Base-by-base conservation (phyloP, 2,113 vertebrate species). In the Syngnathus scovelli region DNA sequence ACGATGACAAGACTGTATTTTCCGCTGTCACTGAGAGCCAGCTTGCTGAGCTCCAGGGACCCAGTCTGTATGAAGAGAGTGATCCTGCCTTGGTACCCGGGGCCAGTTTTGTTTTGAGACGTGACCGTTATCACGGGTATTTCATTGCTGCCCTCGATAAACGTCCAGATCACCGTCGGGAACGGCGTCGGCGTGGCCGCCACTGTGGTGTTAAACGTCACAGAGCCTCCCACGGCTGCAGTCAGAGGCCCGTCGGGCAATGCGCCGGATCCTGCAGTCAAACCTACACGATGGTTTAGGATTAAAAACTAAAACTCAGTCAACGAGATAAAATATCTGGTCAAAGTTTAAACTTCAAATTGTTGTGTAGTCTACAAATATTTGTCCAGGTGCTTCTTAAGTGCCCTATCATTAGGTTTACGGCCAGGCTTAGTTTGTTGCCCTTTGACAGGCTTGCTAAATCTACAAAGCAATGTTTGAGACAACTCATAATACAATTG, bases 31-130 rank as follows among this genome's bases (percentile, higher is more conserved):
- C 0, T 11, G 2, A 59, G 10, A 66, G 55, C 0, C 66, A 88
- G 70, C 51, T 60, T 61, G 19, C 68, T 65, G 76, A 88, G 83
- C 75, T 79, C 71, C 73, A 88, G 75, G 77, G 84, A 83, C 44
- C 58, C 79, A 68, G 69, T 81, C 61, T 4, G 64, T 0, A 0
- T 7, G 61, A 77, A 51, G 4, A 82, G 2, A 4, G 6, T 67
- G 56, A 75, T 23, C 78, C 67, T 77, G 74, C 0, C 51, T 56
- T 58, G 4, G 70, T 68, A 77, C 10, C 0, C 76, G 37, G 41
- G 44, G 7, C 0, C 0, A 56, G 1, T 64, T 0, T 0, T 0
- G 41, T 52, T 55, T 12, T 0, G 0, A 8, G 0, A 0, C 8
- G 0, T 2, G 0, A 18, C 54, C 18, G 1, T 15, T 36, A 82